Percentiles rank a stretch among this genome's conserved stretches.
Conservation (phyloP, 1,140 invertebrate species). For the Dreissena rostriformis region DNA sequence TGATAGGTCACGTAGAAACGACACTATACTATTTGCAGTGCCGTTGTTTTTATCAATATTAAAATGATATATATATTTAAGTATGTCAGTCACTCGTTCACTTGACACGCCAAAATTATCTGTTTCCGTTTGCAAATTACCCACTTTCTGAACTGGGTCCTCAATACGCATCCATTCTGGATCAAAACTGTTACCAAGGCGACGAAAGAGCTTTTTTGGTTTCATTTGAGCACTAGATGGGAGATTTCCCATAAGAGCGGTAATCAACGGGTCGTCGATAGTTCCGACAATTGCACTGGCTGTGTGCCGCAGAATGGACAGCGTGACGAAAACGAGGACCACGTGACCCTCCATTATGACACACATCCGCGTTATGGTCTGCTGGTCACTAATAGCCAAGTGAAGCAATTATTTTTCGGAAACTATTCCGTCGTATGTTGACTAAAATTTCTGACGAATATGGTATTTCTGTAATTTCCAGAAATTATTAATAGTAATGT, state of each 20-base stretch:
- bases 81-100: neutral
- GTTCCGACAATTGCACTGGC: neutral
- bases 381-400: neutral
- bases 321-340: neutral
- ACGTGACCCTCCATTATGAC: neutral
- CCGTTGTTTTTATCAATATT: neutral
- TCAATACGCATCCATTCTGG: constrained; percentile 37
- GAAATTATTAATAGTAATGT: too few relatives aligned
- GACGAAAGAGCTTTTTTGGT: constrained; percentile 18
- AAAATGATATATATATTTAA: neutral
- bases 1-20: constrained; percentile 2
- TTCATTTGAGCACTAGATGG: constrained; percentile 27
- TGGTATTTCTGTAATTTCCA: too few relatives aligned
- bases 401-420: too few relatives aligned
- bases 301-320: neutral
- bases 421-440: too few relatives aligned
- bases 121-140: neutral
- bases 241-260: neutral
- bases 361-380: neutral
- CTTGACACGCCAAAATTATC: neutral
- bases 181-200: constrained; percentile 32
- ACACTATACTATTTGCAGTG: neutral
- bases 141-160: neutral
- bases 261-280: neutral
- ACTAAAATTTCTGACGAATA: too few relatives aligned